phyloP scores from a whole-genome alignment of 2,888 invertebrate genomes.

The Acronicta leporina region DNA sequence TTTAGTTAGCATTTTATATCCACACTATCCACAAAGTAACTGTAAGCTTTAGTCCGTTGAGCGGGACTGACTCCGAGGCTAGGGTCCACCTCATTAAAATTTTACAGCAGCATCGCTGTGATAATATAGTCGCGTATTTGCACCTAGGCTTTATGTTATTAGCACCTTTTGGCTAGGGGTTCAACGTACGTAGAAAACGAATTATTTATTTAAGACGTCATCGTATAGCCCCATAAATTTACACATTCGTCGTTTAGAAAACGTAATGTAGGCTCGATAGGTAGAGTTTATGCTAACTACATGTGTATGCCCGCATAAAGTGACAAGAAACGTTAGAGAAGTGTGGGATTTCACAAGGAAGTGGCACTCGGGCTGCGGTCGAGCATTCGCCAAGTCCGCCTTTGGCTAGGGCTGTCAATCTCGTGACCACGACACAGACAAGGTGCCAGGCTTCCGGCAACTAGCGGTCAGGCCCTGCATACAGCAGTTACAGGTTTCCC shows the following conservation, averaged over 20 bases:
- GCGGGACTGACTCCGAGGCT: constrained; percentile 66
- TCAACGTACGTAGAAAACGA: constrained; percentile 10
- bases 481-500: constrained; percentile 57
- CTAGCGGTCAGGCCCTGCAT: constrained; percentile 57
- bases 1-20: constrained; percentile 60
- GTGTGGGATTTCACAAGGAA: constrained; percentile 69
- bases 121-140: constrained; percentile 68
- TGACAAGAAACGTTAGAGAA: constrained; percentile 49
- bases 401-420: constrained; percentile 70
- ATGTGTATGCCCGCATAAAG: constrained; percentile 38
- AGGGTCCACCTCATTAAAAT: constrained; percentile 78
- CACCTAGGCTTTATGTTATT: constrained; percentile 58
- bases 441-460: constrained; percentile 72
- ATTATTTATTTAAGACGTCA: constrained; percentile 41
- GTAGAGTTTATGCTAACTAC: constrained; percentile 43
- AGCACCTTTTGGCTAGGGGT: constrained; percentile 29
- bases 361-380: constrained; percentile 59
- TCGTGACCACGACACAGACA: constrained; percentile 61
- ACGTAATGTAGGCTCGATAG: constrained; percentile 22
- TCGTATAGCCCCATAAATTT: constrained; percentile 19
- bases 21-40: constrained; percentile 67
- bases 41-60: constrained; percentile 74
- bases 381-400: constrained; percentile 58
- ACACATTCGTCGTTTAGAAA: constrained; percentile 37
- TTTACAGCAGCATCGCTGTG: constrained; percentile 72